Base-by-base conservation (phyloP, 2,113 vertebrate species). In the Arizona elegans region DNA sequence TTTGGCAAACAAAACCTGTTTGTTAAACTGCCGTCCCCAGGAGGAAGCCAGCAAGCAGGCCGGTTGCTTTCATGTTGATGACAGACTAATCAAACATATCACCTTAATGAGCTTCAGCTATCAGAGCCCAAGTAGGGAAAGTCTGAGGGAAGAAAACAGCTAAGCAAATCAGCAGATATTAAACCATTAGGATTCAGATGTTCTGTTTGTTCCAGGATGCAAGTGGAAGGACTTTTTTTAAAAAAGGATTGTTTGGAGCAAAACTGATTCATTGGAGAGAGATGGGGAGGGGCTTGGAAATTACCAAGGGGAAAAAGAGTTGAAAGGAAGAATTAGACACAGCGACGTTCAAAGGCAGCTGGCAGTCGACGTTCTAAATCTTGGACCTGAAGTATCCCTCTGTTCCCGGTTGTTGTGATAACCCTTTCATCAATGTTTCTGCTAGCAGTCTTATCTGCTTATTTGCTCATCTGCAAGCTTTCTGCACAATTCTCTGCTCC, bases 1-100 rank as follows among this genome's bases (percentile, higher is more conserved):
- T 92, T 96, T 93, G 94, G 52, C 53, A 96, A 96, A 93, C 86
- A 91, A 13, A 92, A 33, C 17, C 53, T 93, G 56, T 55, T 94
- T 91, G 62, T 62, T 92, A 92, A 19, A 92, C 70, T 29, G 88
- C 24, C 50, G 10, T 38, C 93, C 38, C 75, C 87, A 81, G 92
- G 92, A 21, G 91, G 91, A 56, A 92, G 95, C 94, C 47, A 89
- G 75, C 96, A 94, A 96, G 9, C 10, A 53, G 89, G 90, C 91
- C 38, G 87, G 90, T 21, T 95, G 65, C 2, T 89, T 29, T 93
- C 94, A 86, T 0, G 1, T 75, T 92, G 47, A 95, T 93, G 47
- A 95, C 56, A 93, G 1, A 93, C 7, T 17, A 96, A 70, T 95
- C 62, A 54, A 43, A 24, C 92, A 87, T 90, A 87, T 95, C 95